Conservation (phyloP, 1,140 invertebrate species). For the Coptotermes formosanus region DNA sequence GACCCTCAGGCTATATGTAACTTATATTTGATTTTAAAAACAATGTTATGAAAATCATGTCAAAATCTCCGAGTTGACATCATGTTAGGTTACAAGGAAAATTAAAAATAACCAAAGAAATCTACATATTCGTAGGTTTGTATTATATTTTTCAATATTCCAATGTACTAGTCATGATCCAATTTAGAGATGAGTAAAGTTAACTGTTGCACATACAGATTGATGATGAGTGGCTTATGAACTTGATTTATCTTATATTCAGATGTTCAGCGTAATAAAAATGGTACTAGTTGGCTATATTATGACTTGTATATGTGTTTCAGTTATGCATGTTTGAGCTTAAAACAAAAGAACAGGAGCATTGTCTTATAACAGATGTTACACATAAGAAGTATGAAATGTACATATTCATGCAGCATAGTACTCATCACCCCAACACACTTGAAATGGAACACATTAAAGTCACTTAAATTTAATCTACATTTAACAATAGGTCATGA, state of each 20-base stretch:
- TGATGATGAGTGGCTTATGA: neutral
- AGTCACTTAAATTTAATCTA: neutral
- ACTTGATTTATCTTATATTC: neutral
- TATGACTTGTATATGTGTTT: neutral
- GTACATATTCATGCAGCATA: neutral
- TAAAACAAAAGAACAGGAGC: neutral
- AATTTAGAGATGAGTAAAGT: neutral
- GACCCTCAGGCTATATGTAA: too few relatives aligned
- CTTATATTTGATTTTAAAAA: too few relatives aligned
- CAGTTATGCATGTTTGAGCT: neutral
- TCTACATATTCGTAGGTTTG: too few relatives aligned
- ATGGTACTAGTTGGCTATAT: neutral
- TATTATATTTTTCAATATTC: too few relatives aligned
- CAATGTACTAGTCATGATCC: too few relatives aligned
- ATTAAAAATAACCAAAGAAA: too few relatives aligned
- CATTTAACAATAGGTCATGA: neutral
- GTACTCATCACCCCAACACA: neutral
- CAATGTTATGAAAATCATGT: too few relatives aligned
- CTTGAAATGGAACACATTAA: neutral
- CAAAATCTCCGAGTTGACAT: too few relatives aligned
- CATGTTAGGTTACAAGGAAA: too few relatives aligned
- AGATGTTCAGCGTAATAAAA: neutral
- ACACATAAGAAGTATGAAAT: neutral
- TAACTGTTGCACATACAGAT: neutral
- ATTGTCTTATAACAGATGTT: neutral